These are phyloP conservation scores for Clunio marinus DNA, from an alignment of 2,888 invertebrate species.

Conservation along the genomic window DNA sequence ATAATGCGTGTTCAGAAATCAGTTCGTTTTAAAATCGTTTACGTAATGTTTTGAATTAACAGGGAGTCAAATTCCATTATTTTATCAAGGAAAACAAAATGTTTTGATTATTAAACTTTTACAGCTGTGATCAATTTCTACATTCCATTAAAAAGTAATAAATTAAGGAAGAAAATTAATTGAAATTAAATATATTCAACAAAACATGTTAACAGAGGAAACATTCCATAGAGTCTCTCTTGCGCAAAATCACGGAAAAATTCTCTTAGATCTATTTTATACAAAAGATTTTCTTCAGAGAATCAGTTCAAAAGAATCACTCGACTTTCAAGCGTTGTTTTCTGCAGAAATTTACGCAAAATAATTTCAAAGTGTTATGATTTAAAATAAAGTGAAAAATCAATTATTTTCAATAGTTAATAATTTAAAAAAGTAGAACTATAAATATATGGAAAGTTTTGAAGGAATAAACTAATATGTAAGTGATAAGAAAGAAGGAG, in stretches of 20 bases:
- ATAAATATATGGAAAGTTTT: too few relatives aligned
- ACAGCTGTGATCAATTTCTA: not conserved
- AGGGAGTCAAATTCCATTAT: too few relatives aligned
- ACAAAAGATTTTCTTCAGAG: not conserved
- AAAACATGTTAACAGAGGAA: not conserved
- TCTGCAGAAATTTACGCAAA: not conserved
- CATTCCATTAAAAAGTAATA: not conserved
- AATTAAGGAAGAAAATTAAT: too few relatives aligned
- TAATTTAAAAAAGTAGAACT: not conserved
- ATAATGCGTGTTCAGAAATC: too few relatives aligned
- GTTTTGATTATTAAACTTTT: not conserved
- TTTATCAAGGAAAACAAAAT: not conserved
- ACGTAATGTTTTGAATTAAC: too few relatives aligned
- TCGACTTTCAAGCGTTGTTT: not conserved
- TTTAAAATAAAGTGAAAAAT: not conserved
- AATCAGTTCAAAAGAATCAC: not conserved
- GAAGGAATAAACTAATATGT: not conserved
- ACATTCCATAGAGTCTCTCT: not conserved
- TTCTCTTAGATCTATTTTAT: not conserved
- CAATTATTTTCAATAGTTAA: too few relatives aligned
- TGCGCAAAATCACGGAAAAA: slow-evolving; percentile 4
- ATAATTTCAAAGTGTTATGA: not conserved
- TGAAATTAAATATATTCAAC: not conserved
- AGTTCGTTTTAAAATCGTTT: too few relatives aligned
- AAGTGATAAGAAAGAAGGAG: not conserved